Base-by-base conservation (phyloP, 1,140 invertebrate species). In the Gerris buenoi region DNA sequence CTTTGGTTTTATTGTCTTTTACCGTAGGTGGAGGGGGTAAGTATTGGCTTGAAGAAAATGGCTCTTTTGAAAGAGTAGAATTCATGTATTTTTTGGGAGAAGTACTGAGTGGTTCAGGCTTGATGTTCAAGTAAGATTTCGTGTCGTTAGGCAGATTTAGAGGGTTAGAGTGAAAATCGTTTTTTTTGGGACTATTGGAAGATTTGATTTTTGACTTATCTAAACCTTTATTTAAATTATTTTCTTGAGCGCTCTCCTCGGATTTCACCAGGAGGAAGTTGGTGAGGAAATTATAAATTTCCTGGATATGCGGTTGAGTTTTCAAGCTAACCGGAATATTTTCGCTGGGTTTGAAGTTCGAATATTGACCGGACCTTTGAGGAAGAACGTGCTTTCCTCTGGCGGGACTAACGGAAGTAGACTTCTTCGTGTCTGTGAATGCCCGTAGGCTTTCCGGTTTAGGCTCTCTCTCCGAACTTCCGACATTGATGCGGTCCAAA, bases 191-290 rank as follows among this genome's bases (percentile, higher is more conserved):
- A 46, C 33, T 46, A n/a, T n/a, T n/a, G n/a, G n/a, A n/a, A 46
- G 33, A 46, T 10, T 46, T 18, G 33, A 10, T 5, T 46, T 18
- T 46, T 5, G 18, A 10, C 33, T 46, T 46, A 10, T 46, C 33
- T 46, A 18, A 5, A 10, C 33, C 33, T 10, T 10, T 5, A 46
- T 46, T 46, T 14, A 65, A 83, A 70, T 86, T 84, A 25, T 83
- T 84, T 66, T 85, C 84, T 71, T 86, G 86, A 10, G 84, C 84
- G 67, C 83, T 85, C 70, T 86, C 85, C 69, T 86, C 84, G 2
- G 81, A 82, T 67, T 76, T 75, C 10, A 79, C 73, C 2, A 79
- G 26, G 27, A 78, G 76, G 22, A 81, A 71, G 65, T 76, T 78
- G 66, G 71, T 78, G 68, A 81, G 71, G 18, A 81, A 72, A 5